Base-by-base conservation (phyloP, 1,140 invertebrate genomes). In the Sycobia sp. region DNA sequence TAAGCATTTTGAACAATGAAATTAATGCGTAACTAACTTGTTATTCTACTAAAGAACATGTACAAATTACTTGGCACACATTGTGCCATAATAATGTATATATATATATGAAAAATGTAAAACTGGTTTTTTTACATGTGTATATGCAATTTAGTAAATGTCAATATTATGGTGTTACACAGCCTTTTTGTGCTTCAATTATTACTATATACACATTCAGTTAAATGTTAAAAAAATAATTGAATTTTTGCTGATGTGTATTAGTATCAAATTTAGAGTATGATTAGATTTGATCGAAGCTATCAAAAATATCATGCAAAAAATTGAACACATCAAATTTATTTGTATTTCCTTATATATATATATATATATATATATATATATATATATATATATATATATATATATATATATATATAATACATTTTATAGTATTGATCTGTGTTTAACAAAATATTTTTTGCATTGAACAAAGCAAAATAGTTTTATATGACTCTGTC, bases 21-120 rank as follows among this genome's bases (percentile, higher is more conserved):
- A 50, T 56, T 47, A 50, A 50, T 63, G 38, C 20, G 18, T 62
- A 47, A 55, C 36, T 9, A 13, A 62, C 22, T 62, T 54, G 59
- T 54, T 62, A 54, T 47, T 54, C 20, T 49, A 29, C 13, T 63
- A 22, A 50, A 41, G 39, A 57, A 36, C 16, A 51, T 58, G 55
- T 64, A 58, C 47, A 58, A 64, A 64, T 23, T 64, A 53, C 23
- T 57, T 64, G 47, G 39, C 32, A 39, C 55, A 64, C 36, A 53
- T 41, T 58, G 49, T 22, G 47, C 18, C 47, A 34, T 56, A n/a
- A 50, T 56, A 56, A 36, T 55, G 43, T 62, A 46, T 62, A 49
- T 55, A 56, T 62, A 49, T 62, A 49, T 55, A 56, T 62, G 41
- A 56, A 51, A 47, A 55, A 16, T 56, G 46, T 57, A 63, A 64